Evolutionary conservation across 2,888 invertebrate genomes (phyloP).

Genomic region (Encarsia formosa): DNA sequence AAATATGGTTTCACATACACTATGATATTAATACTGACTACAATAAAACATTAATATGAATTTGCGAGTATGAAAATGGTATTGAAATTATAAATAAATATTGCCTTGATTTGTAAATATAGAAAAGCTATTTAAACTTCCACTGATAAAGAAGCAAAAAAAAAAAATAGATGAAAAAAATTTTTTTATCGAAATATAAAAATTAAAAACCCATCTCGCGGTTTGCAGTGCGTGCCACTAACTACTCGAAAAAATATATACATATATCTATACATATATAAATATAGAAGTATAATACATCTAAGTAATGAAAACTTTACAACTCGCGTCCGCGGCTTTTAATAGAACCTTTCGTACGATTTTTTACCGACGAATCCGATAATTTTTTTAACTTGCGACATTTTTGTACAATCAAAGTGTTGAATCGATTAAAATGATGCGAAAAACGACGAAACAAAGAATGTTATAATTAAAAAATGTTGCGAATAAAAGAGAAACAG

Average conservation of each 20-base stretch:
- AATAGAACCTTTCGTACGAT: conserved; percentile 35
- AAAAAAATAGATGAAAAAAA: conserved; percentile 3
- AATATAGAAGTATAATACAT: conserved; percentile 2
- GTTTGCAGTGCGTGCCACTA: conserved; percentile 27
- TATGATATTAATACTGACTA: no score
- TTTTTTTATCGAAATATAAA: not conserved
- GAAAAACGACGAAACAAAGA: not conserved
- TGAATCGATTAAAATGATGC: conserved; percentile 3
- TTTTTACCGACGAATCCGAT: conserved; percentile 35
- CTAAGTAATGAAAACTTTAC: no score
- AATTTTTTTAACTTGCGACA: conserved; percentile 37
- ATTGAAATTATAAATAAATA: no score
- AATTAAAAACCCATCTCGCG: conserved; percentile 30
- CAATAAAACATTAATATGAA: no score
- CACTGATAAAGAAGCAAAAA: conserved; percentile 32
- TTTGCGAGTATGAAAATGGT: no score
- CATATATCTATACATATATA: not conserved
- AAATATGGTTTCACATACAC: no score
- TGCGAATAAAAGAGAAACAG: not conserved
- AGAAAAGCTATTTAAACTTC: conserved; percentile 39
- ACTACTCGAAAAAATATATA: conserved; percentile 5
- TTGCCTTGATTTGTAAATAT: conserved; percentile 53
- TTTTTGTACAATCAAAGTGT: conserved; percentile 36
- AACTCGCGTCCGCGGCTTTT: conserved; percentile 28
- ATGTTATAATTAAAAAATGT: not conserved